Base-by-base conservation (phyloP, 2,797 vertebrate species). In the Cetoscarus ocellatus region DNA sequence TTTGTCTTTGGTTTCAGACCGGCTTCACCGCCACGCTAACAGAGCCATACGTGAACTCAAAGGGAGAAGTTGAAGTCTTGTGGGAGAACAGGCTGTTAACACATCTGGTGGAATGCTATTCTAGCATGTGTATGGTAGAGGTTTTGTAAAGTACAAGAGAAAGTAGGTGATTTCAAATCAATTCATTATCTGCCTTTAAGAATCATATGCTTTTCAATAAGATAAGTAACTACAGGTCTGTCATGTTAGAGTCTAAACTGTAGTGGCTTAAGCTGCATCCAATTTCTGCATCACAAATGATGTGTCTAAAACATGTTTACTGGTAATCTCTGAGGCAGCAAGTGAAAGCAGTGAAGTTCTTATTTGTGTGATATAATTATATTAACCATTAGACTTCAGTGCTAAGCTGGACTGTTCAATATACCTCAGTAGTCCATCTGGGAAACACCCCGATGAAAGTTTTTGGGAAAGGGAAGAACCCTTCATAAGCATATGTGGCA, bases 1-100 rank as follows among this genome's bases (percentile, higher is more conserved):
- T 93, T 91, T 93, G 84, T 86, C 83, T 87, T 90, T 69, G 88
- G 86, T 88, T 88, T 88, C 86, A 79, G 75, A 64, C 63, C 63
- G 50, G 72, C 79, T 80, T 78, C 79, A 48, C 73, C 19, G 44
- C 73, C 86, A 35, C 83, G 84, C 82, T 69, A 75, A 82, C 77
- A 82, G 63, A 83, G 70, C 54, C 59, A 85, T 80, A 66, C 83
- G 67, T 83, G 80, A 88, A 84, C 83, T 88, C 73, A 61, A 85
- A 74, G 76, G 74, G 76, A 87, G 80, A 85, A 83, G 81, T 84
- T 81, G 66, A 79, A 88, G 69, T 87, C 65, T 86, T 88, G 80
- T 83, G 86, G 82, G 86, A 80, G 78, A 86, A 61, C 83, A 77
- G 84, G 58, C 84, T 86, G 90, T 89, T 90, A 86, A 89, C 88